Conservation (phyloP, 2,797 vertebrate species). For the Remorina albescens region DNA sequence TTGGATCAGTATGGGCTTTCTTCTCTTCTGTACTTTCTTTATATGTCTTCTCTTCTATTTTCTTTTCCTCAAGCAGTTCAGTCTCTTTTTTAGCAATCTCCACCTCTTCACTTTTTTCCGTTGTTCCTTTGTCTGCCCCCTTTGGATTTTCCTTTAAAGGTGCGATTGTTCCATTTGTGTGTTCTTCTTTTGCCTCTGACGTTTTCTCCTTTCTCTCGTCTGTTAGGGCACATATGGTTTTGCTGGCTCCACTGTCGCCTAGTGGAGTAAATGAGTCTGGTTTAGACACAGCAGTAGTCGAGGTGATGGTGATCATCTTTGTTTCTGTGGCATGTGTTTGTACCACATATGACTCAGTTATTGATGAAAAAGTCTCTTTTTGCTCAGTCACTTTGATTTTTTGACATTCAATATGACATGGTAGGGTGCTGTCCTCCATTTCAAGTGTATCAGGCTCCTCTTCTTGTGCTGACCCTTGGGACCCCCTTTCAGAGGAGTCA, state of each 20-base stretch:
- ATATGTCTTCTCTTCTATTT: slow-evolving; percentile 37
- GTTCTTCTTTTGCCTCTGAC: slow-evolving; percentile 42
- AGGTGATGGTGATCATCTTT: slow-evolving; percentile 46
- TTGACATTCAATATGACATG: slow-evolving; percentile 83
- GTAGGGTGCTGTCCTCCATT: slow-evolving; percentile 76
- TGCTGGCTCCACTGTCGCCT: slow-evolving; percentile 69
- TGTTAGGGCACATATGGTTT: slow-evolving; percentile 62
- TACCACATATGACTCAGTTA: slow-evolving; percentile 48
- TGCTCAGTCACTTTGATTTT: slow-evolving; percentile 64
- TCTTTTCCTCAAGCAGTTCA: slow-evolving; percentile 45
- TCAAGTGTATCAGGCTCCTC: slow-evolving; percentile 73
- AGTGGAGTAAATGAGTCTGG: slow-evolving; percentile 66
- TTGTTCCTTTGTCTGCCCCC: slow-evolving; percentile 35
- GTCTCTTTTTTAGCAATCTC: slow-evolving; percentile 40
- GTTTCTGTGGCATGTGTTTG: slow-evolving; percentile 49
- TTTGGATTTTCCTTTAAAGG: slow-evolving; percentile 43
- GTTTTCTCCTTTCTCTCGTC: slow-evolving; percentile 59
- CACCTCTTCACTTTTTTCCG: slow-evolving; percentile 45
- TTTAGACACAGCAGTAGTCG: slow-evolving; percentile 52
- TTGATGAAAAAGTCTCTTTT: slow-evolving; percentile 48
- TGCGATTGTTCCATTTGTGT: not conserved
- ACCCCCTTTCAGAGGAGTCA: slow-evolving; percentile 69
- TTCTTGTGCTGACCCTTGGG: slow-evolving; percentile 72
- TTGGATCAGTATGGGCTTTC: slow-evolving; percentile 47
- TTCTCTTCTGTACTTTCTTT: slow-evolving; percentile 54